Evolutionary conservation across 2,797 vertebrate species (phyloP).

Genomic region (Parauchenoglanis punctatus): DNA sequence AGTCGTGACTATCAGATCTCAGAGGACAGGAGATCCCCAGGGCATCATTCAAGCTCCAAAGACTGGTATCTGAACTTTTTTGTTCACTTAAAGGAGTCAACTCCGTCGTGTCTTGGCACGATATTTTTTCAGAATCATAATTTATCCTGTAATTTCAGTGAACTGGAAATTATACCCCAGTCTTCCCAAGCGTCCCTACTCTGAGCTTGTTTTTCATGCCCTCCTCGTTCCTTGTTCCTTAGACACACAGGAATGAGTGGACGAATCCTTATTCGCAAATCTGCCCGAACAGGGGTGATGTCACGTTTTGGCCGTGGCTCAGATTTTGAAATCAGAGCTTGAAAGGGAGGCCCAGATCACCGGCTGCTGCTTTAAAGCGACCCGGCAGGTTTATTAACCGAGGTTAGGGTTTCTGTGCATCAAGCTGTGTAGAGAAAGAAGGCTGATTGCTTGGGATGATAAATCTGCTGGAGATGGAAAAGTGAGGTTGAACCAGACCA

Average conservation of each 20-base stretch:
- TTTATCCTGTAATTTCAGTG: constrained; percentile 29
- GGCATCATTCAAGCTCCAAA: neutral
- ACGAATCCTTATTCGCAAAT: constrained; percentile 12
- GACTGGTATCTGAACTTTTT: neutral
- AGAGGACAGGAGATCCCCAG: neutral
- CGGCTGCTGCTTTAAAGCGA: constrained; percentile 13
- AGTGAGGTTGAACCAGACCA: neutral
- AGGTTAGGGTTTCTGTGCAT: neutral
- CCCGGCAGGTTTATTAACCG: neutral
- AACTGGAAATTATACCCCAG: constrained; percentile 38
- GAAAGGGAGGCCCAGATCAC: constrained; percentile 20
- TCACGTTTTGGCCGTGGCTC: constrained; percentile 12
- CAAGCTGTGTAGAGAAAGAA: neutral
- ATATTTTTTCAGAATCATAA: neutral
- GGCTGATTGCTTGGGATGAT: neutral
- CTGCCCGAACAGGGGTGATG: constrained; percentile 14
- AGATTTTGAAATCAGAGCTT: constrained; percentile 20
- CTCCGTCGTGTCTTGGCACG: neutral
- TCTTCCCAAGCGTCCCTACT: neutral
- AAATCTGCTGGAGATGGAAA: neutral
- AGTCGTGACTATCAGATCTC: neutral
- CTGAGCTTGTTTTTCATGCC: neutral
- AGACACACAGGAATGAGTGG: neutral
- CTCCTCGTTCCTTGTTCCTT: neutral
- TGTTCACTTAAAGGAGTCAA: neutral